A percentile compares a stretch with the other conserved stretches of the same genome.
These are phyloP conservation scores for Globodera ellingtonae DNA, from an alignment of 1,140 invertebrate species.

Conservation along the genomic window DNA sequence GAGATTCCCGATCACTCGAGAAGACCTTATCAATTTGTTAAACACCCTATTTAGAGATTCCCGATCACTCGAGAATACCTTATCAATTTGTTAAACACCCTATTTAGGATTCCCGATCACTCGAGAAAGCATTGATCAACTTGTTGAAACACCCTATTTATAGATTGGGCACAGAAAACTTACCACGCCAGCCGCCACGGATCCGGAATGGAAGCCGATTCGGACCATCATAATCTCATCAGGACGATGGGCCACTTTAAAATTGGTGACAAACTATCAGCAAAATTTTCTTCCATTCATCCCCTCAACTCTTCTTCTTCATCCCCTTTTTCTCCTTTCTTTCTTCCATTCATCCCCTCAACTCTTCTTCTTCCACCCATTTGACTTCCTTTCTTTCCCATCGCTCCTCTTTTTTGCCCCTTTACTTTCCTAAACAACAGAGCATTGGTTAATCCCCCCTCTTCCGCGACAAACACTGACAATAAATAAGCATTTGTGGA, in stretches of 20 bases:
- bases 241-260: conserved; percentile 85
- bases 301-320: not conserved
- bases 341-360: not conserved
- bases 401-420: not conserved
- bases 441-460: conserved; percentile 14
- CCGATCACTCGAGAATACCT: too few species aligned
- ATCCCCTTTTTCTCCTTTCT: not conserved
- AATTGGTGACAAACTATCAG: conserved; percentile 82
- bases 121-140: too few species aligned
- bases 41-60: too few species aligned
- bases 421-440: conserved; percentile 1
- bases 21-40: too few species aligned
- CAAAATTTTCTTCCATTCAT: not conserved
- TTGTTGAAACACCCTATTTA: too few species aligned
- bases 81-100: too few species aligned
- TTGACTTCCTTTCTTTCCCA: not conserved
- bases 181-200: conserved; percentile 85
- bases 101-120: too few species aligned
- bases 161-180: not conserved
- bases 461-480: not conserved
- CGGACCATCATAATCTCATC: conserved; percentile 83
- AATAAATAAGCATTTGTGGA: not conserved
- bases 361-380: not conserved
- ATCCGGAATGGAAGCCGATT: conserved; percentile 90
- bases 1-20: too few species aligned